These are phyloP conservation scores for Euwallacea similis DNA, from an alignment of 1,140 invertebrate species.

Conservation along the genomic window DNA sequence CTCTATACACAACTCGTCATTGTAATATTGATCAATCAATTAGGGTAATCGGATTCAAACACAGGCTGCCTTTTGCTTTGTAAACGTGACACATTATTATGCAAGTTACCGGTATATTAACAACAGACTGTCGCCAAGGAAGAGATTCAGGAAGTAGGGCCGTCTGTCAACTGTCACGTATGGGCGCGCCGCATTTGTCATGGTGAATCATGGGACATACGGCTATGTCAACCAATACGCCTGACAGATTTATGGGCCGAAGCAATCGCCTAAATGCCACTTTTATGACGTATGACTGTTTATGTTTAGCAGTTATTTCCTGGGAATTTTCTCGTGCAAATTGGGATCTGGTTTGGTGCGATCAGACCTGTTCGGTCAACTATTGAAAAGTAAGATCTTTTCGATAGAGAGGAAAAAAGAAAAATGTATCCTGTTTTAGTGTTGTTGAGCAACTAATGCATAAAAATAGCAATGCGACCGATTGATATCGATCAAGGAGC, in stretches of 20 bases:
- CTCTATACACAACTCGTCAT: too few relatives aligned
- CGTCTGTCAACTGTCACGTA: slow-evolving; percentile 39
- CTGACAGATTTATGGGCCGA: slow-evolving; percentile 41
- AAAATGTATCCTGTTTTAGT: too few relatives aligned
- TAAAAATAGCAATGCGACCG: too few relatives aligned
- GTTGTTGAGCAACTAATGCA: too few relatives aligned
- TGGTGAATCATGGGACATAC: slow-evolving; percentile 32
- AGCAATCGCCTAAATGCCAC: slow-evolving; percentile 12
- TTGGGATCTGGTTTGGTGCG: too few relatives aligned
- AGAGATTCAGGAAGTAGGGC: slow-evolving; percentile 19
- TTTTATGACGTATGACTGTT: slow-evolving; percentile 9
- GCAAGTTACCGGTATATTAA: slow-evolving; percentile 20
- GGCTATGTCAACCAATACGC: slow-evolving; percentile 21
- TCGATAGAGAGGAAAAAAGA: too few relatives aligned
- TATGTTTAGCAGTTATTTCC: slow-evolving; percentile 1
- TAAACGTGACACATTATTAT: slow-evolving; percentile 29
- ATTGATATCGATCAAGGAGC: too few relatives aligned
- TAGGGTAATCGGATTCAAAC: neutral
- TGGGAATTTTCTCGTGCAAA: neutral
- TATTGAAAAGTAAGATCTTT: too few relatives aligned
- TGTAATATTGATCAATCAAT: neutral
- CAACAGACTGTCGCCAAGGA: slow-evolving; percentile 25
- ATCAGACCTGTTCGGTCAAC: too few relatives aligned
- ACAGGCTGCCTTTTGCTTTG: neutral
- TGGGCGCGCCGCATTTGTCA: slow-evolving; percentile 31